Base-by-base conservation (phyloP, 2,888 invertebrate species). In the Hypena proboscidalis region DNA sequence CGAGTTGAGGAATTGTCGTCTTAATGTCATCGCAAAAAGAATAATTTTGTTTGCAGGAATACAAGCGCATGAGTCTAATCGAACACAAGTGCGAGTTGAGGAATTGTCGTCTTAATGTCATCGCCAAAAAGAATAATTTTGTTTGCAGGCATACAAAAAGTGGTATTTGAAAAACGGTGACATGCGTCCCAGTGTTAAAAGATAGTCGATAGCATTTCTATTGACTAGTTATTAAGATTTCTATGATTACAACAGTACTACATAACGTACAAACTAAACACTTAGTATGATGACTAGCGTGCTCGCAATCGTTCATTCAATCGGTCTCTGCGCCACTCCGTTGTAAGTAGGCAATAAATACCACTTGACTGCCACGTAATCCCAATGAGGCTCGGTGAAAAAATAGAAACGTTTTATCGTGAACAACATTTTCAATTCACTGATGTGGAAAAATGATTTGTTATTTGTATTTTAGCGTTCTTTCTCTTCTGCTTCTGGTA, bases 331-430 rank as follows among this genome's bases (percentile, higher is more conserved):
- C 49, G 55, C 46, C 41, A 48, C 42, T 48, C 10, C 3, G 4
- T 1, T 3, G 19, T 51, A 48, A 63, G 56, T 46, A 49, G 39
- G 51, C 46, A 46, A 59, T 55, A 60, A 63, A 60, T 60, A 63
- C 38, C 42, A 51, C 51, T 55, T 46, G 27, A 29, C 22, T 34
- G 47, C 36, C 29, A 23, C 46, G 41, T 63, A 55, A 59, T 48
- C 45, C 44, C 25, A 30, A 43, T 32, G 37, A 47, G 46, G 25
- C 46, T 46, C 23, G 20, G 14, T 44, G 34, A 38, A 63, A 48
- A 63, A 55, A 60, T 51, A 37, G 19, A 36, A 46, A 32, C 39
- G 27, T 46, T 63, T 58, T 51, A 58, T 50, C 50, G 34, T 17
- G 23, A 27, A 48, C 45, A 41, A 53, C 32, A 54, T 63, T 60